Evolutionary conservation across 2,888 invertebrate species (phyloP).

Genomic region (Drosophila neotestacea): DNA sequence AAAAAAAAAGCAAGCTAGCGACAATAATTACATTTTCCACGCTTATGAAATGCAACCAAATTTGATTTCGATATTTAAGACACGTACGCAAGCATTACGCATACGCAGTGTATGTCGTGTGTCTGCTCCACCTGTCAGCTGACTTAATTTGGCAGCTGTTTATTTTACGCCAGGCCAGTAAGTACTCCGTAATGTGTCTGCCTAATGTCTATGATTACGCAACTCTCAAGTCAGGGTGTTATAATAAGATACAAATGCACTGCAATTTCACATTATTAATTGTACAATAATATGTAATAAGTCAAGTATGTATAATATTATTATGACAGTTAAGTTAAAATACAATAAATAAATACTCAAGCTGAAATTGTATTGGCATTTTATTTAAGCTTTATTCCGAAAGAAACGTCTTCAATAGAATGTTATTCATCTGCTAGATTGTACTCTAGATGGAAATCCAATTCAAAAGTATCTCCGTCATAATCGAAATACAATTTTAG

Average conservation of each 20-base stretch:
- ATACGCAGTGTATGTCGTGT: conserved; percentile 49
- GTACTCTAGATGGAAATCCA: neutral
- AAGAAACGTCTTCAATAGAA: too few species aligned
- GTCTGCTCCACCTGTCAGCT: conserved; percentile 4
- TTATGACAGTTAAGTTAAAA: too few species aligned
- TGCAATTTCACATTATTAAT: conserved; percentile 29
- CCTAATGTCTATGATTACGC: conserved; percentile 29
- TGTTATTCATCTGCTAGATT: neutral
- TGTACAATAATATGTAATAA: conserved; percentile 1
- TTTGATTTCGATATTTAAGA: conserved; percentile 59
- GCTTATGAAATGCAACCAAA: conserved; percentile 55
- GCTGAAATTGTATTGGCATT: too few species aligned
- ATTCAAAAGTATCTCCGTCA: neutral
- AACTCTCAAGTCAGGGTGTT: conserved; percentile 14
- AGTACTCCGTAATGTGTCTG: conserved; percentile 18
- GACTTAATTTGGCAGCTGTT: conserved; percentile 35
- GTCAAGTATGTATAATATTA: neutral
- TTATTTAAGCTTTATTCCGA: too few species aligned
- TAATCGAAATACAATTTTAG: neutral
- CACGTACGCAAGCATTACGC: conserved; percentile 68
- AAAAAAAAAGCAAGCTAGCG: conserved; percentile 56
- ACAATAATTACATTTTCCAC: conserved; percentile 65
- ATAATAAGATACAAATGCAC: conserved; percentile 21
- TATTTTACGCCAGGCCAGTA: conserved; percentile 6
- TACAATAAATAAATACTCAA: too few species aligned